Base-by-base conservation (phyloP, 2,888 invertebrate genomes). In the Mamestra brassicae region DNA sequence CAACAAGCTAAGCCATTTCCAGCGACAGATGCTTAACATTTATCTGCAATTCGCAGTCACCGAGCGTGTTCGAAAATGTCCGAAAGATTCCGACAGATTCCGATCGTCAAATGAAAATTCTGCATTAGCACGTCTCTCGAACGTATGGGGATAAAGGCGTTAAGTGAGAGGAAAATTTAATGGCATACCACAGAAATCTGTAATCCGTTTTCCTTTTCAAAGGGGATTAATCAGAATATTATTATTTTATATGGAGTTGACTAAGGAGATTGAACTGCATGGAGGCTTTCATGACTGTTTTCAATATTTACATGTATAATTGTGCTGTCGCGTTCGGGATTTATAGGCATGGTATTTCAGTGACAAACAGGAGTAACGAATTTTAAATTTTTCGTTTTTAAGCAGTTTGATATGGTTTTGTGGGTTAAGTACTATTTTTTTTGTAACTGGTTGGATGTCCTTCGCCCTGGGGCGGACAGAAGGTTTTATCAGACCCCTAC, bases 1-100 rank as follows among this genome's bases (percentile, higher is more conserved):
- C 82, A 87, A 81, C 70, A 71, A 78, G 65, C 81, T 83, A 65
- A 88, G 76, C 83, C 74, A 76, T 78, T 75, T 69, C 45, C 67
- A 63, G 58, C 70, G 71, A 69, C 65, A 70, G 79, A 80, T 84
- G 76, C 84, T 80, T 74, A 60, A 71, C 80, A 70, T 80, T 87
- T 85, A 85, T 85, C 79, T 78, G 76, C 66, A 63, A 73, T 79
- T 62, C 65, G 61, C 75, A 76, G 78, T 60, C 34, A 78, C 68
- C 58, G 55, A 34, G 26, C 65, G 38, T 52, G 38, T 68, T 68
- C 61, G 47, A 17, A 34, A 82, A 72, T 42, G 66, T 81, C 76
- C 66, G 45, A 73, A 78, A 68, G 73, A 81, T 57, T 15, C 67
- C 52, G 55, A 77, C 54, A 66, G 65, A 66, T 78, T 61, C 15